phyloP scores from a whole-genome alignment of 2,888 invertebrate species.

The Nipponacmea schrenckii region DNA sequence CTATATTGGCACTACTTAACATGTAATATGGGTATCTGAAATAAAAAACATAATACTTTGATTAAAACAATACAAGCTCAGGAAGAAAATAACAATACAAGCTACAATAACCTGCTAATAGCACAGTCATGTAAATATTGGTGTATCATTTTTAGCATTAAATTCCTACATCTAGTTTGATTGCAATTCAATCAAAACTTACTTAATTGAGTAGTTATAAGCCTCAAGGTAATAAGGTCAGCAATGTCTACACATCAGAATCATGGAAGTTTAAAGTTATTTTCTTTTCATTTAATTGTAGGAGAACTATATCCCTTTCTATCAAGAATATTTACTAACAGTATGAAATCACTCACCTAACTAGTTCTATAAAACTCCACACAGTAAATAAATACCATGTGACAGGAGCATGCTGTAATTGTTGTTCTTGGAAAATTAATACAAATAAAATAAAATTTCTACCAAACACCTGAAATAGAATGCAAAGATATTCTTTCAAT shows the following conservation, averaged over 20 bases:
- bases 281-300: too few relatives aligned
- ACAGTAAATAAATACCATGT: slow-evolving; percentile 87
- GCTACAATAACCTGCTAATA: too few relatives aligned
- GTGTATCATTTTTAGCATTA: too few relatives aligned
- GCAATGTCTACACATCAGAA: too few relatives aligned
- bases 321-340: too few relatives aligned
- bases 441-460: slow-evolving; percentile 82
- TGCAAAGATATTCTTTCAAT: slow-evolving; percentile 78
- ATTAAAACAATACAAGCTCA: background rate
- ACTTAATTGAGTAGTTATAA: too few relatives aligned
- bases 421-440: slow-evolving; percentile 84
- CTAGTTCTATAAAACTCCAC: slow-evolving; percentile 85
- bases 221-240: too few relatives aligned
- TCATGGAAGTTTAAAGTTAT: too few relatives aligned
- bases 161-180: too few relatives aligned
- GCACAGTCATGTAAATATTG: too few relatives aligned
- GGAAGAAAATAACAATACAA: slow-evolving; percentile 14
- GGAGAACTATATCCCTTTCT: too few relatives aligned
- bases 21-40: slow-evolving; percentile 92
- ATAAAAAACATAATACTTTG: slow-evolving; percentile 9
- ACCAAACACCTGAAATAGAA: slow-evolving; percentile 76
- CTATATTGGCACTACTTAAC: slow-evolving; percentile 79
- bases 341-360: slow-evolving; percentile 73
- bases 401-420: slow-evolving; percentile 87
- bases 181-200: too few relatives aligned